Conservation (phyloP, 2,113 vertebrate genomes). For the Mohoua ochrocephala region DNA sequence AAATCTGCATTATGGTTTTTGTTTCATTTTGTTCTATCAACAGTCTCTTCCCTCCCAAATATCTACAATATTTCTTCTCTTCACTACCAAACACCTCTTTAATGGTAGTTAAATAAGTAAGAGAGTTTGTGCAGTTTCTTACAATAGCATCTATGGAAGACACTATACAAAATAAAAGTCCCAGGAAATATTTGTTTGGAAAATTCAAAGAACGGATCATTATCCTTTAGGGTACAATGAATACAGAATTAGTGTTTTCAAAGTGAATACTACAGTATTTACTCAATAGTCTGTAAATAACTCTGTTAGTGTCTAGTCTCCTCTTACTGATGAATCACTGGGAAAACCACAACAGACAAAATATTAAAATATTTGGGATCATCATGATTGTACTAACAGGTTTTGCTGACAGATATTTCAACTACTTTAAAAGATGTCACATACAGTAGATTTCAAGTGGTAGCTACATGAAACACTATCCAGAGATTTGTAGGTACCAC, state of each 20-base stretch:
- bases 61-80: not conserved
- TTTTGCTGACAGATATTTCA: not conserved
- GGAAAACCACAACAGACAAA: not conserved
- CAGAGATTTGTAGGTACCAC: not conserved
- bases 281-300: not conserved
- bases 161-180: not conserved
- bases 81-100: not conserved
- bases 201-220: not conserved
- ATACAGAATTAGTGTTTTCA: not conserved
- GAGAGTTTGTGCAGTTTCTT: not conserved
- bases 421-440: not conserved
- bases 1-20: not conserved
- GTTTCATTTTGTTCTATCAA: not conserved
- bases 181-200: not conserved
- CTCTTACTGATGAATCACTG: not conserved
- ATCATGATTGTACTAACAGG: not conserved
- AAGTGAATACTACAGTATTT: not conserved
- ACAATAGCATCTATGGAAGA: not conserved
- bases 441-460: not conserved
- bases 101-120: not conserved
- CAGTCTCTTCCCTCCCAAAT: not conserved
- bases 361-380: not conserved
- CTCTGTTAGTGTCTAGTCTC: not conserved
- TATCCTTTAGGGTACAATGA: not conserved
- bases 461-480: not conserved